Conservation (phyloP, 2,888 invertebrate species). For the Watsonalla cultraria region DNA sequence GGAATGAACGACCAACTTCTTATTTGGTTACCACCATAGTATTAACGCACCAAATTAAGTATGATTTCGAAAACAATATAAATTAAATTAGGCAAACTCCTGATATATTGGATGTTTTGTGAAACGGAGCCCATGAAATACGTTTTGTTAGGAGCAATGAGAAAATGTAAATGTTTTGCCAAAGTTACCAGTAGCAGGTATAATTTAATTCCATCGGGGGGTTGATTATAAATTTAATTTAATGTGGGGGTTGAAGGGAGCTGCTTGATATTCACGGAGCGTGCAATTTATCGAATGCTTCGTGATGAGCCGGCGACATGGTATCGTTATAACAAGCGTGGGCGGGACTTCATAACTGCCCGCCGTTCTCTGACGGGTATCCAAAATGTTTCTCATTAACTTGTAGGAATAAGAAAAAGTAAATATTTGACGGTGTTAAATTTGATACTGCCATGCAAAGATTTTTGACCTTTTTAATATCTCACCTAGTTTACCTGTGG, state of each 20-base stretch:
- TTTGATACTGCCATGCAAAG: too few species aligned
- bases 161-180: slow-evolving; percentile 65
- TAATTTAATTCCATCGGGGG: slow-evolving; percentile 71
- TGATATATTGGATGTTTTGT: slow-evolving; percentile 5
- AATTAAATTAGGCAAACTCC: too few species aligned
- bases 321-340: slow-evolving; percentile 11
- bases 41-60: too few species aligned
- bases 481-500: too few species aligned
- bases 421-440: too few species aligned
- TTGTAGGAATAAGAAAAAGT: too few species aligned
- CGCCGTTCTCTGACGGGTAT: background rate
- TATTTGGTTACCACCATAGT: too few species aligned
- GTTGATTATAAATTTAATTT: slow-evolving; percentile 75
- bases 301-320: slow-evolving; percentile 52
- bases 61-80: too few species aligned
- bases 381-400: background rate
- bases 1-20: too few species aligned
- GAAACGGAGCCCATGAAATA: slow-evolving; percentile 49
- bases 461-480: too few species aligned
- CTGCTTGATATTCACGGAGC: slow-evolving; percentile 63
- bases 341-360: background rate
- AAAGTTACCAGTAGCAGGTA: slow-evolving; percentile 62
- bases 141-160: slow-evolving; percentile 46
- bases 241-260: slow-evolving; percentile 56
- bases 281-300: slow-evolving; percentile 57